Evolutionary conservation across 2,888 invertebrate genomes (phyloP), one percentile per base, ranked within the genome.

Genomic region (Himalopsyche tibetana): DNA sequence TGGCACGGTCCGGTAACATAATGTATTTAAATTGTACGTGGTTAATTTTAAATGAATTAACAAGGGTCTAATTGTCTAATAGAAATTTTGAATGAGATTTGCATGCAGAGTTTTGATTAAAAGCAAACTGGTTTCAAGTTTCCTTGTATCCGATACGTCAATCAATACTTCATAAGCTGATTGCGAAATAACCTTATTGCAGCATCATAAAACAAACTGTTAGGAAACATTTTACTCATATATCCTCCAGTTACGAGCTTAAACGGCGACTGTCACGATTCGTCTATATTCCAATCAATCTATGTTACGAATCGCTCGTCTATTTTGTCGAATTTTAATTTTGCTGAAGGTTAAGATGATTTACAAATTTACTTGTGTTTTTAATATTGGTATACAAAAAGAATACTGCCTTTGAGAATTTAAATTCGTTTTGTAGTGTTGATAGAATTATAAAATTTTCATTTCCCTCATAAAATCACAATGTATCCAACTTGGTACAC

Each of bases 91-190:
- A 19, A 19, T 9, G 15, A 38, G 11, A 38, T 74, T 4, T 74
- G 36, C 38, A 15, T 38, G 1, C 12, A 74, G 12, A 69, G 36
- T 28, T 69, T 69, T 5, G 63, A 69, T 36, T 36, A 69, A 69
- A 74, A 15, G 38, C 38, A 74, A 74, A 74, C 74, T 38, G 36
- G 74, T 74, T 74, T 74, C 1, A 28, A 38, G 74, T 74, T 74
- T 74, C 74, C 74, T 74, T 74, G 74, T 74, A 74, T 74, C 74
- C 74, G 36, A 74, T 74, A 74, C 36, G 74, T 74, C 74, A 74
- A 74, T 74, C 74, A 74, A 74, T 74, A 74, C 36, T 74, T 6
- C 74, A 38, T 74, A n/a, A 38, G 8, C 3, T 3, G 28, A 15
- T 74, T 74, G 74, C 74, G 36, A 36, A 74, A 74, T 74, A 12